Evolutionary conservation across 1,140 invertebrate genomes (phyloP).

Genomic region (Trissolcus basalis): DNA sequence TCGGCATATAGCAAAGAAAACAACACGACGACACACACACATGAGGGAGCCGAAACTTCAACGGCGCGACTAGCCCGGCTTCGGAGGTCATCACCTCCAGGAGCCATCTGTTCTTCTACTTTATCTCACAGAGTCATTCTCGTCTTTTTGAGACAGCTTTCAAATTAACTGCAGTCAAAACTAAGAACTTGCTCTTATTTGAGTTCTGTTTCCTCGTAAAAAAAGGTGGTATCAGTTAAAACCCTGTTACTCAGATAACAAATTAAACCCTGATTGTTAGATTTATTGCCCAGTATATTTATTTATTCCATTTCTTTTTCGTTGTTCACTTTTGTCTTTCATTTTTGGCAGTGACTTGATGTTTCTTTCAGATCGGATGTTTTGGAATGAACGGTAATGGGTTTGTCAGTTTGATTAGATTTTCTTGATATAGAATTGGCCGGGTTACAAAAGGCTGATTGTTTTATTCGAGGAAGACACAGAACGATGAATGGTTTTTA

Average conservation of each 20-base stretch:
- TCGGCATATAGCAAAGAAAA: conserved; percentile 36
- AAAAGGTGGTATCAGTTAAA: too few species aligned
- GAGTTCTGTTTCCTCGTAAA: conserved; percentile 9
- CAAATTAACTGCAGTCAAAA: conserved; percentile 42
- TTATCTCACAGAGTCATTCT: conserved; percentile 43
- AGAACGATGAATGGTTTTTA: conserved; percentile 23
- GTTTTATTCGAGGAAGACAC: conserved; percentile 41
- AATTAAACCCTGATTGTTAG: too few species aligned
- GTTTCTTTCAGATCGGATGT: too few species aligned
- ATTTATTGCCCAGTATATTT: too few species aligned
- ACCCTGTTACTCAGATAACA: too few species aligned
- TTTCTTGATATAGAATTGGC: conserved; percentile 21
- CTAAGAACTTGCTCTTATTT: conserved; percentile 29
- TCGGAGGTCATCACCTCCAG: conserved; percentile 40
- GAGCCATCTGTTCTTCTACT: conserved; percentile 43
- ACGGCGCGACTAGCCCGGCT: conserved; percentile 29
- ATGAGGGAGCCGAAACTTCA: conserved; percentile 39
- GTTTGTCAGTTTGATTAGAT: too few species aligned
- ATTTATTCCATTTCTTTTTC: too few species aligned
- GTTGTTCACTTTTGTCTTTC: too few species aligned
- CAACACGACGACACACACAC: conserved; percentile 24
- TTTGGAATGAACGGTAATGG: background rate
- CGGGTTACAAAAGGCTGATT: conserved; percentile 16
- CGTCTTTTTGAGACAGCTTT: conserved; percentile 35
- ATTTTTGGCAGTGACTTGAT: too few species aligned